These are phyloP conservation scores for Protophormia terraenovae DNA, from an alignment of 2,888 invertebrate genomes.

Conservation along the genomic window DNA sequence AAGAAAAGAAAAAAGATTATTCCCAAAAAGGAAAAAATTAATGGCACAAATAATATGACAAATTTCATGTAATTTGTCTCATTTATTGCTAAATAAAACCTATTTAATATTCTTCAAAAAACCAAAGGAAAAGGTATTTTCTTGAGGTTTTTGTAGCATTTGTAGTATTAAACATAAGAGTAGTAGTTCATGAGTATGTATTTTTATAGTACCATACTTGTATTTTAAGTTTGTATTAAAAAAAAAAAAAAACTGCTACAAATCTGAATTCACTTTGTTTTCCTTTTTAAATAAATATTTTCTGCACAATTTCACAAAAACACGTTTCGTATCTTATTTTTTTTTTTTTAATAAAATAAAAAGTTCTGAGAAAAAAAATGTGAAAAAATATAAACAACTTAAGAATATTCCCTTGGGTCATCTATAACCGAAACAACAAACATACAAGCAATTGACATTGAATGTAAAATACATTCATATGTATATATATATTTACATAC, in stretches of 20 bases:
- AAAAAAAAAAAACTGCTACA: too few species aligned
- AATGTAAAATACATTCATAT: conserved; percentile 18
- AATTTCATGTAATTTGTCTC: too few species aligned
- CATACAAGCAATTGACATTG: conserved; percentile 39
- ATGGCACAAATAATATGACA: background rate
- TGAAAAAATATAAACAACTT: conserved; percentile 18
- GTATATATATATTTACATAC: background rate
- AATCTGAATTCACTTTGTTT: background rate
- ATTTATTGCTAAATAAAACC: too few species aligned
- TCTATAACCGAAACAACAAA: background rate
- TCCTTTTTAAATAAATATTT: conserved; percentile 9
- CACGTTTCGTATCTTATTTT: background rate
- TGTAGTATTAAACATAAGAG: too few species aligned
- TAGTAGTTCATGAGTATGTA: too few species aligned
- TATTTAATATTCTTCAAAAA: too few species aligned
- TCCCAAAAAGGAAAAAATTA: background rate
- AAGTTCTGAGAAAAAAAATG: background rate
- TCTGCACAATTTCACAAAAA: conserved; percentile 52
- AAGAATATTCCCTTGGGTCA: conserved; percentile 25
- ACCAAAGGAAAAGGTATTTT: too few species aligned
- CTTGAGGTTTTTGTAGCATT: too few species aligned
- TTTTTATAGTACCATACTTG: too few species aligned
- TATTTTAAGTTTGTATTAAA: too few species aligned
- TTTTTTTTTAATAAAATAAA: background rate
- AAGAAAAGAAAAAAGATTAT: background rate